phyloP scores from a whole-genome alignment of 2,888 invertebrate species.

The Dorcus hopei region DNA sequence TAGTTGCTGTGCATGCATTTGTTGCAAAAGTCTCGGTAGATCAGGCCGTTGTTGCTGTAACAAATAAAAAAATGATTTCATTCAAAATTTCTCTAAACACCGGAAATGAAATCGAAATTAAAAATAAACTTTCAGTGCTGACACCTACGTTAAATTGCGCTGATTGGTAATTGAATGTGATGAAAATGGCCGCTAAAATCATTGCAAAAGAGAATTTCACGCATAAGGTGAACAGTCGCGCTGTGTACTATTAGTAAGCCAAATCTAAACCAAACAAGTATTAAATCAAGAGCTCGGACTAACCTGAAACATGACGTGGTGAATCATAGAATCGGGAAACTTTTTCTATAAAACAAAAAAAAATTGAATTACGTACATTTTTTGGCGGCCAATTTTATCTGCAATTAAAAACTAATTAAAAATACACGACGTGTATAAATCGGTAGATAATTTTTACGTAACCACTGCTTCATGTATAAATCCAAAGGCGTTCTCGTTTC shows the following conservation, averaged over 20 bases:
- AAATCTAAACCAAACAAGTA: background rate
- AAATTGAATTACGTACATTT: slow-evolving; percentile 9
- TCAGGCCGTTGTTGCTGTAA: slow-evolving; percentile 84
- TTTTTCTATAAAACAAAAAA: slow-evolving; percentile 21
- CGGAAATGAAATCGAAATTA: too few relatives aligned
- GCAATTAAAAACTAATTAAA: background rate
- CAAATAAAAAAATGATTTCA: slow-evolving; percentile 21
- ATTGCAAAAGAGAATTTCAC: too few relatives aligned
- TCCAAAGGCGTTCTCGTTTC: too few relatives aligned
- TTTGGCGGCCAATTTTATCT: background rate
- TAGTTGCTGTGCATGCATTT: slow-evolving; percentile 91
- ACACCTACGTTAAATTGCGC: too few relatives aligned
- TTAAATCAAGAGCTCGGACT: slow-evolving; percentile 13
- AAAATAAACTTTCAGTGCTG: too few relatives aligned
- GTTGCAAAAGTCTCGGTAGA: slow-evolving; percentile 78
- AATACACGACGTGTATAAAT: background rate
- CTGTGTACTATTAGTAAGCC: background rate
- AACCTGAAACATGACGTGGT: slow-evolving; percentile 22
- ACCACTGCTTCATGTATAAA: too few relatives aligned
- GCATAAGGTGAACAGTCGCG: too few relatives aligned
- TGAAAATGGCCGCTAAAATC: too few relatives aligned
- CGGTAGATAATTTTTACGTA: too few relatives aligned
- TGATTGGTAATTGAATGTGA: too few relatives aligned
- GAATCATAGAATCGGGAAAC: slow-evolving; percentile 22
- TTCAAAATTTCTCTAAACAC: too few relatives aligned